Percentiles rank a stretch among this genome's conserved stretches.
These are phyloP conservation scores for Accipiter cooperii DNA, from an alignment of 2,113 vertebrate species.

Conservation along the genomic window DNA sequence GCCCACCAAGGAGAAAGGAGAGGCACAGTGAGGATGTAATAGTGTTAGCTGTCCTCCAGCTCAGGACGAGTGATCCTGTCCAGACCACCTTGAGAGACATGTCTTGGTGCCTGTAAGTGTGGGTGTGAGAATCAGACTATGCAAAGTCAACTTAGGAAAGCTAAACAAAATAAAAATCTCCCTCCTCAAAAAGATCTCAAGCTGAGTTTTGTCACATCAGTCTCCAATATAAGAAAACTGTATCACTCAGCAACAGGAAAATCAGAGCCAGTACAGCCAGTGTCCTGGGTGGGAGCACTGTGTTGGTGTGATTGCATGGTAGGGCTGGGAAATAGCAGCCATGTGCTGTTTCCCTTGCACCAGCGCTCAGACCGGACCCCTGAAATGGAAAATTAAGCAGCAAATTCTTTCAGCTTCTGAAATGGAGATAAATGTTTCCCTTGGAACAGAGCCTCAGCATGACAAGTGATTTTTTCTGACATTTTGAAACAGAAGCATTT, in stretches of 20 bases:
- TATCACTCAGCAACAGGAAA: neutral
- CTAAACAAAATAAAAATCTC: neutral
- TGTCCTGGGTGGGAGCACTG: neutral
- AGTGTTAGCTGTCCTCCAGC: neutral
- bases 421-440: neutral
- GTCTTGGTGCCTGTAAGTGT: neutral
- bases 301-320: neutral
- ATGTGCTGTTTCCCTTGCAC: neutral
- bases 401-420: neutral
- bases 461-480: neutral
- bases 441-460: neutral
- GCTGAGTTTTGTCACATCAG: neutral
- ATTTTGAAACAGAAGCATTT: neutral
- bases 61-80: neutral
- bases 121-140: neutral
- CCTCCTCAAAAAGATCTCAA: neutral
- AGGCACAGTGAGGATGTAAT: neutral
- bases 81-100: neutral
- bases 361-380: neutral
- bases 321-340: neutral
- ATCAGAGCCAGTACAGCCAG: neutral
- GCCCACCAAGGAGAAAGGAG: neutral
- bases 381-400: neutral
- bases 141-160: neutral
- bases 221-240: neutral